Percentiles rank a stretch among this genome's conserved stretches.
Conservation (phyloP, 2,113 vertebrate species). For the Notarius lentiginosus region DNA sequence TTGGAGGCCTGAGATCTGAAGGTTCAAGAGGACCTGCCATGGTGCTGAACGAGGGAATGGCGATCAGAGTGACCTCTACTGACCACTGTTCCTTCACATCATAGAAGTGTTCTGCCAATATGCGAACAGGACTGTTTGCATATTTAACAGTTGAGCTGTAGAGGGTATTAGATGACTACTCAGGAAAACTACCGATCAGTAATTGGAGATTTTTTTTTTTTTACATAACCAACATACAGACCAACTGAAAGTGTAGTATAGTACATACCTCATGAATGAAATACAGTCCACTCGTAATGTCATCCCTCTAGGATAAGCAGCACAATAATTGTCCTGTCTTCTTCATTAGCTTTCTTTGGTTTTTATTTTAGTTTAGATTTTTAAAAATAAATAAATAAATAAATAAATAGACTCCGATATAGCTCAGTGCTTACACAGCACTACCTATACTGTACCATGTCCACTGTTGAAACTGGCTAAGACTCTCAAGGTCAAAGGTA, state of each 20-base stretch:
- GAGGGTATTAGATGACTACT: neutral
- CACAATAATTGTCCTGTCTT: neutral
- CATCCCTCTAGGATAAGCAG: neutral
- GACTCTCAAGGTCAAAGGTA: constrained; percentile 42
- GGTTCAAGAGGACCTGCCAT: constrained; percentile 25
- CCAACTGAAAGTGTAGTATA: neutral
- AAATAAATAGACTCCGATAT: neutral
- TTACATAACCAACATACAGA: neutral
- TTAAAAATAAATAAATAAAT: neutral
- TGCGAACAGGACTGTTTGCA: neutral
- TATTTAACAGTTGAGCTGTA: neutral
- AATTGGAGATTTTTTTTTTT: neutral
- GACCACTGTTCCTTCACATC: constrained; percentile 2
- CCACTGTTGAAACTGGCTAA: constrained; percentile 10
- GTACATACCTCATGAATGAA: constrained; percentile 23
- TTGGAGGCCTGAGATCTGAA: constrained; percentile 38
- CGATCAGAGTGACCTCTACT: neutral
- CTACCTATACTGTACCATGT: neutral
- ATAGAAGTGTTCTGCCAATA: neutral
- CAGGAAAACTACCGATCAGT: neutral
- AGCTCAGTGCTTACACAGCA: neutral
- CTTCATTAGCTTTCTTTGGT: neutral
- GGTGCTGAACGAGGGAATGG: neutral
- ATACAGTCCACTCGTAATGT: neutral
- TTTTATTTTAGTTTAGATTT: neutral